phyloP scores from a whole-genome alignment of 1,140 invertebrate genomes.

The Pararge aegeria region DNA sequence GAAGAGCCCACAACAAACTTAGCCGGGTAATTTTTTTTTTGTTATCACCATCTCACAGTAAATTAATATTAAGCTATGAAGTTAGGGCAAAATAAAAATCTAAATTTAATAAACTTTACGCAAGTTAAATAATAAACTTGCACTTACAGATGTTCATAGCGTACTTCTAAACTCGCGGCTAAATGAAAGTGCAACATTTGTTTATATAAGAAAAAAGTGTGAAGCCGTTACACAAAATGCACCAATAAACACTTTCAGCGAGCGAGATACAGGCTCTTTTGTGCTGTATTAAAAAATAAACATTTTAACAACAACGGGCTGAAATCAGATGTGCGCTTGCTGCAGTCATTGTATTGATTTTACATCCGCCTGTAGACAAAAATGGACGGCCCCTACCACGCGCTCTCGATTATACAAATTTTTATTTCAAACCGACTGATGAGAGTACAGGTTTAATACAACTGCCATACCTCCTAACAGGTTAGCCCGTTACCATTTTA shows the following conservation, averaged over 20 bases:
- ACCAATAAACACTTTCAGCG: slow-evolving; percentile 24
- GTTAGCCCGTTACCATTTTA: too few species aligned
- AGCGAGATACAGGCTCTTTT: slow-evolving; percentile 12
- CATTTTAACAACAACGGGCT: slow-evolving; percentile 44
- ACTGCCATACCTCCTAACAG: too few species aligned
- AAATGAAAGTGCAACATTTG: not conserved
- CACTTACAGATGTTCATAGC: not conserved
- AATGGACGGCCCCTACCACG: slow-evolving; percentile 40
- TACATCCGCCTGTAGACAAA: slow-evolving; percentile 60
- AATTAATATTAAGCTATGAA: too few species aligned
- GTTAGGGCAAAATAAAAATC: too few species aligned
- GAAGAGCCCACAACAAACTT: too few species aligned
- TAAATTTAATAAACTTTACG: not conserved
- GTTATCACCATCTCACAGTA: too few species aligned
- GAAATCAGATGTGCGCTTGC: slow-evolving; percentile 48
- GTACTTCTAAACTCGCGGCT: not conserved
- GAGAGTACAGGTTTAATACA: too few species aligned
- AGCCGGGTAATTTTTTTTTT: too few species aligned
- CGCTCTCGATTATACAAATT: slow-evolving; percentile 9
- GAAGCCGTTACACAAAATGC: slow-evolving; percentile 1
- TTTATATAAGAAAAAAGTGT: slow-evolving; percentile 3
- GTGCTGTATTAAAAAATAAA: slow-evolving; percentile 47
- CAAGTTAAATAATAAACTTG: not conserved
- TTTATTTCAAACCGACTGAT: too few species aligned
- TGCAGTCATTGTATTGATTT: slow-evolving; percentile 69